A percentile compares a stretch with the other conserved stretches of the same genome.
These are phyloP conservation scores for Theropithecus gelada DNA, from an alignment of 2,113 vertebrate species.

Conservation along the genomic window DNA sequence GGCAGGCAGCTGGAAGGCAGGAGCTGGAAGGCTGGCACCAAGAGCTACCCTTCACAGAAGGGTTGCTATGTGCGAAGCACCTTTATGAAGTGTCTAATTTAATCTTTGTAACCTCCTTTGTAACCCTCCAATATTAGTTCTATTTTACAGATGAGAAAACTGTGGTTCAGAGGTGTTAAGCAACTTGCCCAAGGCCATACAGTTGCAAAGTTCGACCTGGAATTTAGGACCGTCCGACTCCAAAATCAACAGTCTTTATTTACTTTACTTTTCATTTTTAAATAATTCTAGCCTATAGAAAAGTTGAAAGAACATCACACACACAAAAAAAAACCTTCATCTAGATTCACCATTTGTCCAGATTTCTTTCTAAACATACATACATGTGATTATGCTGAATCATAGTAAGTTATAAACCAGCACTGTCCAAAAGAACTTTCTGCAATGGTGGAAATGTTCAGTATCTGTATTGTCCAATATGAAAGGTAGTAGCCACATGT, in stretches of 20 bases:
- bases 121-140: not conserved
- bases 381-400: not conserved
- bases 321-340: not conserved
- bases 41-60: not conserved
- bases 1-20: not conserved
- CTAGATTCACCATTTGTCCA: not conserved
- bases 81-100: not conserved
- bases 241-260: not conserved
- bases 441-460: not conserved
- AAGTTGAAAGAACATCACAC: not conserved
- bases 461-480: not conserved
- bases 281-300: not conserved
- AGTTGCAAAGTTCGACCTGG: not conserved
- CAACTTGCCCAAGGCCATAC: not conserved
- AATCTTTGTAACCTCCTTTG: not conserved
- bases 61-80: not conserved
- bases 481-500: not conserved
- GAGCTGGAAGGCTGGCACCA: not conserved
- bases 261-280: not conserved
- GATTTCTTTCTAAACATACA: not conserved
- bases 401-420: not conserved
- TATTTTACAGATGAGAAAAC: not conserved
- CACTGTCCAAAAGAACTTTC: not conserved
- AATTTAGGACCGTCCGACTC: not conserved
- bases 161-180: not conserved